phyloP scores from a whole-genome alignment of 2,113 vertebrate genomes.

The Monopterus albus region DNA sequence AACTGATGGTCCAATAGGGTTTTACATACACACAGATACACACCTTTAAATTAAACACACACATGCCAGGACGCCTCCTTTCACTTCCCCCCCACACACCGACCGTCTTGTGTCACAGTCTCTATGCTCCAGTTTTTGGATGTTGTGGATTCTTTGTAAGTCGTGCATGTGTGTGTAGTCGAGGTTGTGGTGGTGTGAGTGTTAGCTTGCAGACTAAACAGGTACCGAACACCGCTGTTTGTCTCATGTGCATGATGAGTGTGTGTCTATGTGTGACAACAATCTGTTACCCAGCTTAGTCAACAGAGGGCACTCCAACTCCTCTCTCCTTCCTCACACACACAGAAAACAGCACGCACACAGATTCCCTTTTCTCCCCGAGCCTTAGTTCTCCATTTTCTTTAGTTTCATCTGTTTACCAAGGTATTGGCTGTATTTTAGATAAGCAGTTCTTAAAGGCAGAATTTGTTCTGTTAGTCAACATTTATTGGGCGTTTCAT shows the following conservation, averaged over 20 bases:
- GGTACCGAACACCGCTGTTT: slow-evolving; percentile 20
- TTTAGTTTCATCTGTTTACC: slow-evolving; percentile 32
- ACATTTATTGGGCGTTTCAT: neutral
- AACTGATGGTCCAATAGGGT: slow-evolving; percentile 21
- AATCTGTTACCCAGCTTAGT: slow-evolving; percentile 11
- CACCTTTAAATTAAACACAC: neutral
- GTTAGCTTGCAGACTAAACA: slow-evolving; percentile 25
- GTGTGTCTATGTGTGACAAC: neutral
- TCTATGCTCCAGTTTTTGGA: neutral
- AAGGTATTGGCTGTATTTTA: slow-evolving; percentile 15
- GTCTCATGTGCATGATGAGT: neutral
- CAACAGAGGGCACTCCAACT: slow-evolving; percentile 75
- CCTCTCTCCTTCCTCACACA: slow-evolving; percentile 35
- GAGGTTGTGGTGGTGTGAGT: neutral
- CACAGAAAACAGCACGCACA: slow-evolving; percentile 8
- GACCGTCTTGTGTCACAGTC: no score
- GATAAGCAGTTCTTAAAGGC: neutral
- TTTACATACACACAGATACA: slow-evolving; percentile 11
- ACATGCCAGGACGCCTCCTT: no score
- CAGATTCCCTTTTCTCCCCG: slow-evolving; percentile 8
- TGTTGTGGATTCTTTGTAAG: neutral
- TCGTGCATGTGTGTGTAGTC: neutral
- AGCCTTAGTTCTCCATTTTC: slow-evolving; percentile 39
- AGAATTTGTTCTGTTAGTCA: neutral
- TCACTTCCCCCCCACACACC: no score